Percentiles rank a stretch among this genome's conserved stretches.
Evolutionary conservation across 2,888 invertebrate genomes (phyloP).

Genomic region (Leptopterna dolabrata): DNA sequence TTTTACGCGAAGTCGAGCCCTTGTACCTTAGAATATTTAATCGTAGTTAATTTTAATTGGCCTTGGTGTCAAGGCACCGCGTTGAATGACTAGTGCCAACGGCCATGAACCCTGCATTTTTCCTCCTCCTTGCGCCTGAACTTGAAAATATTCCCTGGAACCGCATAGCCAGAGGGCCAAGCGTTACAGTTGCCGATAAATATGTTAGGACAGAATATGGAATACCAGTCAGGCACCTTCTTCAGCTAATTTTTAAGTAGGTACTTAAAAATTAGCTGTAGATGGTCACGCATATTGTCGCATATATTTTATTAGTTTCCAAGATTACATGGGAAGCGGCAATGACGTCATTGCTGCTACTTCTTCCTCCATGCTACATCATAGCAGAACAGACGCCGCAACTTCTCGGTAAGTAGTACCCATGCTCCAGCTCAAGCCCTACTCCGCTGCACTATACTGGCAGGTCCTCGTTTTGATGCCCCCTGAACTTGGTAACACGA

Average conservation of each 20-base stretch:
- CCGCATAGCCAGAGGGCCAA: neutral
- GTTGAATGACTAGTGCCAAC: neutral
- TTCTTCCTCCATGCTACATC: too few relatives aligned
- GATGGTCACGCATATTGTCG: too few relatives aligned
- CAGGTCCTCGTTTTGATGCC: too few relatives aligned
- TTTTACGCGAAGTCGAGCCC: conserved; percentile 15
- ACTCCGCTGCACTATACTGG: too few relatives aligned
- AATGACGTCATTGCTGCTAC: too few relatives aligned
- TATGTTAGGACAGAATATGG: neutral
- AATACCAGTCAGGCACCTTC: neutral
- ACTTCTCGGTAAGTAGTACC: too few relatives aligned
- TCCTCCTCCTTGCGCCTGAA: neutral
- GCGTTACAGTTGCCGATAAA: neutral
- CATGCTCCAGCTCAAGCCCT: too few relatives aligned
- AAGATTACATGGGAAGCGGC: too few relatives aligned
- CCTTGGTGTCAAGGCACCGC: neutral
- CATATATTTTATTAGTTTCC: too few relatives aligned
- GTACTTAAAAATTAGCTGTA: too few relatives aligned
- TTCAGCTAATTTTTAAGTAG: neutral
- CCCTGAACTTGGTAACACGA: too few relatives aligned
- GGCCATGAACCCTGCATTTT: neutral
- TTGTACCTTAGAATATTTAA: neutral
- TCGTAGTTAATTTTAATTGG: conserved; percentile 17
- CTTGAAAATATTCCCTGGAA: neutral
- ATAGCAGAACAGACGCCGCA: too few relatives aligned